phyloP scores from a whole-genome alignment of 2,888 invertebrate species.

The Acleris sparsana region DNA sequence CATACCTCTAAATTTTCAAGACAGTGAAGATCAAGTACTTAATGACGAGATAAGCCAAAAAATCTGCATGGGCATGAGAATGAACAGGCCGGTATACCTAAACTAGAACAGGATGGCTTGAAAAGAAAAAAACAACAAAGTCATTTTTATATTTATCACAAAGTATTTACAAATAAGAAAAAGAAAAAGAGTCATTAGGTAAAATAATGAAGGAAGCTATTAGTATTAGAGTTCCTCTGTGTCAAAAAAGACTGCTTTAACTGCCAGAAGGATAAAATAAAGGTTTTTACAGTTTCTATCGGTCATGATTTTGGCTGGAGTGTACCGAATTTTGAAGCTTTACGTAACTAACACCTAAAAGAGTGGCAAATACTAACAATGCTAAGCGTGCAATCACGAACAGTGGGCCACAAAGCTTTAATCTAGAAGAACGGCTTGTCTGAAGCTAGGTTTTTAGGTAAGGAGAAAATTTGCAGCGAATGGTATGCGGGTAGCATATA shows the following conservation, averaged over 20 bases:
- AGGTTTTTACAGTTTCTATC: constrained; percentile 34
- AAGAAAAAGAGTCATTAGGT: background rate
- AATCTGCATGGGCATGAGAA: background rate
- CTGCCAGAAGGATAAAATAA: constrained; percentile 24
- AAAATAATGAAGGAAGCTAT: background rate
- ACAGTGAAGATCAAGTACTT: too few relatives aligned
- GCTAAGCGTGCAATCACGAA: background rate
- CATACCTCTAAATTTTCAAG: too few relatives aligned
- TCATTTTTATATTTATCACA: background rate
- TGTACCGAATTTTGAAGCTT: constrained; percentile 15
- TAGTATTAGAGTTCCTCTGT: constrained; percentile 19
- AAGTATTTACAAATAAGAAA: background rate
- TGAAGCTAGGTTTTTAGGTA: too few relatives aligned
- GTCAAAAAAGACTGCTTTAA: constrained; percentile 14
- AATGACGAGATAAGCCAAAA: too few relatives aligned
- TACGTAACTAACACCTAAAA: constrained; percentile 23
- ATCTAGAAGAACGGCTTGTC: too few relatives aligned
- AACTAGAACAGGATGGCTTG: too few relatives aligned
- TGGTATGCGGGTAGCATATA: too few relatives aligned
- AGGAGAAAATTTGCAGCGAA: too few relatives aligned
- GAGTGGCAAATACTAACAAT: constrained; percentile 20
- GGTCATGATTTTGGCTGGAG: constrained; percentile 17
- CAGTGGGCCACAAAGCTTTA: background rate
- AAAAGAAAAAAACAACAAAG: background rate
- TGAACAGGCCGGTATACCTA: background rate